Conservation (phyloP, 1,140 invertebrate species). For the Teleogryllus occipitalis region DNA sequence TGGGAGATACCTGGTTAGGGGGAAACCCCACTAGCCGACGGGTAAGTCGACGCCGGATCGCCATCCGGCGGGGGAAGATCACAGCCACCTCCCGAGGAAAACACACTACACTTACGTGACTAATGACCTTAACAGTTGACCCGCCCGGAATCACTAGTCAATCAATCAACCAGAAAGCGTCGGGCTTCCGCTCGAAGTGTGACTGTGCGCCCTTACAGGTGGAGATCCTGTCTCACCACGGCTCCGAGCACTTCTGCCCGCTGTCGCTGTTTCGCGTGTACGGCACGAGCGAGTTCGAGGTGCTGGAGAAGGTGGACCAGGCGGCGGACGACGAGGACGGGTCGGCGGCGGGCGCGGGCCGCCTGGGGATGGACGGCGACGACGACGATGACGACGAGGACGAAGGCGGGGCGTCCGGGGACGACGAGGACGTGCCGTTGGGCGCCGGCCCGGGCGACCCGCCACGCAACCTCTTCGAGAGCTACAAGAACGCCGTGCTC, state of each 20-base stretch:
- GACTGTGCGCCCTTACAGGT: slow-evolving; percentile 33
- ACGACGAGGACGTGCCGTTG: slow-evolving; percentile 39
- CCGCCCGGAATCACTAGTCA: too few relatives aligned
- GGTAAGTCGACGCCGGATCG: too few relatives aligned
- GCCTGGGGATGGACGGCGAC: slow-evolving; percentile 57
- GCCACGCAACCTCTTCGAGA: slow-evolving; percentile 66
- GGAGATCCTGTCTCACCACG: slow-evolving; percentile 88
- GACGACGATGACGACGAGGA: slow-evolving; percentile 76
- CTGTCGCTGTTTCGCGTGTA: slow-evolving; percentile 85
- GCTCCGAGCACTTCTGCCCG: slow-evolving; percentile 95
- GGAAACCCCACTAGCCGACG: too few relatives aligned
- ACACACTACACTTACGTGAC: too few relatives aligned
- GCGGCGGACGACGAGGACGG: slow-evolving; percentile 49
- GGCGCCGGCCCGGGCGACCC: slow-evolving; percentile 38
- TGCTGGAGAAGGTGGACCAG: slow-evolving; percentile 66
- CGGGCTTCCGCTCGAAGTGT: too few relatives aligned
- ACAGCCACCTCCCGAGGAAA: too few relatives aligned
- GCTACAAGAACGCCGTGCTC: slow-evolving; percentile 74
- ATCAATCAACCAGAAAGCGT: too few relatives aligned
- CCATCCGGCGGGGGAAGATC: too few relatives aligned
- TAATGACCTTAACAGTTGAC: too few relatives aligned
- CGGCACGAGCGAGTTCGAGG: slow-evolving; percentile 85
- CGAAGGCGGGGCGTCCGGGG: slow-evolving; percentile 56
- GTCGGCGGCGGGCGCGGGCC: slow-evolving; percentile 36
- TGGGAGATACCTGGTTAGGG: too few relatives aligned